Conservation (phyloP, 1,140 invertebrate species). For the Ceratina australensis region DNA sequence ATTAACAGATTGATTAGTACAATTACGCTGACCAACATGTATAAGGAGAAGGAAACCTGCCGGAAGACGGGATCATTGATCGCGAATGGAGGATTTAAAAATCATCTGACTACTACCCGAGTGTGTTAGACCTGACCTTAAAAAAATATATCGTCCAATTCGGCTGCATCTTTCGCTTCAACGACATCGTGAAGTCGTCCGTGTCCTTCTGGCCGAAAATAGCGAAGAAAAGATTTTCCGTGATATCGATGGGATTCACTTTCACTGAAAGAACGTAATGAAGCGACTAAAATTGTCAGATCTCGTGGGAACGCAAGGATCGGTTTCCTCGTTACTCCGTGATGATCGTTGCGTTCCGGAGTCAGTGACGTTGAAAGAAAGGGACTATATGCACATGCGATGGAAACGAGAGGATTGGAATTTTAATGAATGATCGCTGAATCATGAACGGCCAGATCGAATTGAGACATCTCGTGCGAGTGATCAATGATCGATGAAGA, state of each 20-base stretch:
- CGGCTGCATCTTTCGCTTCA: constrained; percentile 81
- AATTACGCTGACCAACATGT: constrained; percentile 98
- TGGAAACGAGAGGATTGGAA: not conserved
- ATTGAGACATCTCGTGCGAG: not conserved
- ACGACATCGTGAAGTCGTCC: constrained; percentile 83
- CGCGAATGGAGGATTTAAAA: not conserved
- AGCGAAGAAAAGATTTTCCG: constrained; percentile 99
- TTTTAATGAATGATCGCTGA: not conserved
- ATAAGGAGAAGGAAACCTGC: constrained; percentile 81
- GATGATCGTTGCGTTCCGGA: constrained; percentile 17
- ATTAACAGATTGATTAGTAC: constrained; percentile 99
- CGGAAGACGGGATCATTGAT: constrained; percentile 24
- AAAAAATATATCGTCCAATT: constrained; percentile 89
- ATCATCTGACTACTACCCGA: not conserved
- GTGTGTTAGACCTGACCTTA: constrained; percentile 83
- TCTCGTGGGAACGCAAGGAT: constrained; percentile 1
- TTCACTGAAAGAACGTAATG: constrained; percentile 85
- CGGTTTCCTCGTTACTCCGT: not conserved
- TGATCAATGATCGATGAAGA: constrained; percentile 16
- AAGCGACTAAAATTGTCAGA: constrained; percentile 19
- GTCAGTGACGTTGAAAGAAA: constrained; percentile 13
- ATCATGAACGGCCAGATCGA: not conserved
- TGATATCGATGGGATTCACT: constrained; percentile 92
- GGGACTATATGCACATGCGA: constrained; percentile 23
- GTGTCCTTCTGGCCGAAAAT: constrained; percentile 98